Base-by-base conservation (phyloP, 1,140 invertebrate genomes). In the Papilio polytes region DNA sequence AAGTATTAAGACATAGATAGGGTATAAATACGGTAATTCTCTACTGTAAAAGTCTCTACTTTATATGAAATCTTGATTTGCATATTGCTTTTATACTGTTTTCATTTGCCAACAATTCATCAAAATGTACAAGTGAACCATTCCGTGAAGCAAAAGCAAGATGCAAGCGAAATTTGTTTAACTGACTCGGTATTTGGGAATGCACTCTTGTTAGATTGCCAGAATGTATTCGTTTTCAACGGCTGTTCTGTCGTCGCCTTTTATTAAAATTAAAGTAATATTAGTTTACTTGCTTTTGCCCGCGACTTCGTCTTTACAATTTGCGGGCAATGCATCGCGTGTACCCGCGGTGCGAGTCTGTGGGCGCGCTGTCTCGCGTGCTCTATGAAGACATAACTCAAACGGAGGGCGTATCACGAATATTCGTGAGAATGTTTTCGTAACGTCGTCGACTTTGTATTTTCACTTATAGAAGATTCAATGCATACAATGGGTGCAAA, bases 351-450 rank as follows among this genome's bases (percentile, higher is more conserved):
- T 20, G n/a, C n/a, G n/a, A n/a, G 10, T 22, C 59, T 56, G 18
- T 9, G 59, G 59, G 59, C 59, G 18, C 48, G 15, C 59, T 13
- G 22, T 63, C 59, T 63, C 20, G 59, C 59, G 59, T 26, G 59
- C 59, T 63, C 10, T 63, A 8, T 63, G 22, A 63, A 63, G 9
- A 63, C 59, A 63, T 63, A 63, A 63, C 22, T 63, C 59, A 63
- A n/a, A n/a, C n/a, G n/a, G 22, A 63, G 1, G 22, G 22, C 12
- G 13, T 63, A 48, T 36, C 36, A 36, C 36, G 36, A 36, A 36
- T 36, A 36, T 36, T 36, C 36, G 36, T 36, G 36, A 36, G 4
- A 36, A 36, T 6, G 36, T 36, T 36, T 36, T 36, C 36, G 36
- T 36, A 36, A n/a, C n/a, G n/a, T n/a, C n/a, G n/a, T n/a, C n/a